phyloP scores from a whole-genome alignment of 2,888 invertebrate species.

The Anthrax anthrax region DNA sequence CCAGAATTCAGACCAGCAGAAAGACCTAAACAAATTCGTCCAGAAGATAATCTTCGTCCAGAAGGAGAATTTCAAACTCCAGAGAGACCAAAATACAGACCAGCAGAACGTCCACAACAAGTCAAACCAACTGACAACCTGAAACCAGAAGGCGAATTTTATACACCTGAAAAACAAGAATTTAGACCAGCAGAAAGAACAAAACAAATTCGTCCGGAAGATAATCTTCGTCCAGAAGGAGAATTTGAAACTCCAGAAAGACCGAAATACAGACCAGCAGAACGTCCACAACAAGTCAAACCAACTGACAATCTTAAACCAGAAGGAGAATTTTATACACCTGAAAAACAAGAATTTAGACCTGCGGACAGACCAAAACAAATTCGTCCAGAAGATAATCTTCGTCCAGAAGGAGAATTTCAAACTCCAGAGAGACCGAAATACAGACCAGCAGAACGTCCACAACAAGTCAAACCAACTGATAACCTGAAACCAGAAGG shows the following conservation, averaged over 20 bases:
- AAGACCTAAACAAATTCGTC: constrained; percentile 28
- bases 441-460: too few relatives aligned
- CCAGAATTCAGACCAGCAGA: constrained; percentile 30
- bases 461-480: too few relatives aligned
- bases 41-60: constrained; percentile 37
- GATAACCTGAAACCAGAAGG: too few relatives aligned
- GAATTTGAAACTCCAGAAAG: constrained; percentile 36
- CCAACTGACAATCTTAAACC: constrained; percentile 38
- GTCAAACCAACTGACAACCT: constrained; percentile 33
- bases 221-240: constrained; percentile 42
- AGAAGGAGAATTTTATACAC: too few relatives aligned
- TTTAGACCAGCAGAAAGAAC: constrained; percentile 33
- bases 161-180: constrained; percentile 27
- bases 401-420: too few relatives aligned
- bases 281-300: constrained; percentile 31
- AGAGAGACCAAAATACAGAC: constrained; percentile 39
- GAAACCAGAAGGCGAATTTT: constrained; percentile 41
- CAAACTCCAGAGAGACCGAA: too few relatives aligned
- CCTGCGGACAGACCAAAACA: too few relatives aligned
- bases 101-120: constrained; percentile 40
- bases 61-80: constrained; percentile 40
- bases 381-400: too few relatives aligned
- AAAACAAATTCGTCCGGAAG: constrained; percentile 32
- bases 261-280: constrained; percentile 29
- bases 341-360: too few relatives aligned